These are phyloP conservation scores for Nymphalis c-album DNA, from an alignment of 2,888 invertebrate species.

Conservation along the genomic window DNA sequence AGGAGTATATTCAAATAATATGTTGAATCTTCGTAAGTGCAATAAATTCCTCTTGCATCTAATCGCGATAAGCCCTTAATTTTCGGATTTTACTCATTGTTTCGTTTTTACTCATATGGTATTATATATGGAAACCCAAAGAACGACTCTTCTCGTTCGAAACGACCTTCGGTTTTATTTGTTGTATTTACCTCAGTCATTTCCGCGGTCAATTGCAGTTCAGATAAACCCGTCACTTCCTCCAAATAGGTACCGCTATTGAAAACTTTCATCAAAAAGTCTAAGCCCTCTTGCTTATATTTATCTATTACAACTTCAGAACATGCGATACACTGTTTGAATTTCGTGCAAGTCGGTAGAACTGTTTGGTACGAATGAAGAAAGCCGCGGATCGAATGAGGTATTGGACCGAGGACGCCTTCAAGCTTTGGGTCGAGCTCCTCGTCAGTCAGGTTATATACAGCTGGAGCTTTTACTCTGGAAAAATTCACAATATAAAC, in stretches of 20 bases:
- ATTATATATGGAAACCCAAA: no score
- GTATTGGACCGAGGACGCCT: constrained; percentile 90
- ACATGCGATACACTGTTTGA: constrained; percentile 96
- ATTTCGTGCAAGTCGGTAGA: constrained; percentile 91
- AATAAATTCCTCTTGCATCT: no score
- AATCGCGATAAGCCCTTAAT: no score
- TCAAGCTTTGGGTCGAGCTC: constrained; percentile 60
- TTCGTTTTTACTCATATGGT: no score
- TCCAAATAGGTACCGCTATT: constrained; percentile 91
- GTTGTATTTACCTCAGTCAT: constrained; percentile 75
- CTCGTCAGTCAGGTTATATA: constrained; percentile 73
- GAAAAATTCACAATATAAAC: constrained; percentile 35
- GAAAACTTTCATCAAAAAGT: constrained; percentile 90
- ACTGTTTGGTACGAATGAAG: constrained; percentile 91
- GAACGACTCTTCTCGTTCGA: no score
- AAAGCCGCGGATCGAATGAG: constrained; percentile 97
- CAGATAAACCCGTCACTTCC: constrained; percentile 89
- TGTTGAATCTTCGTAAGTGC: no score
- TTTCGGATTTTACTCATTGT: no score
- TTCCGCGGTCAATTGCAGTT: constrained; percentile 82
- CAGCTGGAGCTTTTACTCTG: constrained; percentile 85
- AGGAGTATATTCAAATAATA: no score
- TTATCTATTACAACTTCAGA: constrained; percentile 79
- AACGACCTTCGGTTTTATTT: no score
- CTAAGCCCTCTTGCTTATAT: constrained; percentile 79